A percentile compares a stretch with the other conserved stretches of the same genome.
These are phyloP conservation scores for Trichonephila inaurata DNA, from an alignment of 1,140 invertebrate species.

Conservation along the genomic window DNA sequence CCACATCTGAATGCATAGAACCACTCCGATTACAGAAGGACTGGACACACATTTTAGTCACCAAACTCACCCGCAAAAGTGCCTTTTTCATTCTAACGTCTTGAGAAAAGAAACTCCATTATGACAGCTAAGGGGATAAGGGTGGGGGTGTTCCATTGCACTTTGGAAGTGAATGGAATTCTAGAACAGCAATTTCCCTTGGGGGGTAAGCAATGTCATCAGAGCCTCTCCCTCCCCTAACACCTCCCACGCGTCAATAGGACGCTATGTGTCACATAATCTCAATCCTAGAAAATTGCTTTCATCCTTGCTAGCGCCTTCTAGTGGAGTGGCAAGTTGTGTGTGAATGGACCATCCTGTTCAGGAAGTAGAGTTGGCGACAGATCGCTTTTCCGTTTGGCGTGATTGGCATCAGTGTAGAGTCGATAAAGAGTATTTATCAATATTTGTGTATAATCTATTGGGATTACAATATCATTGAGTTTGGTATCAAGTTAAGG, in stretches of 20 bases:
- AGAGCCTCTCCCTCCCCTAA: slow-evolving; percentile 31
- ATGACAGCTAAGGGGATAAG: not conserved
- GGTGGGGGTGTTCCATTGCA: slow-evolving; percentile 64
- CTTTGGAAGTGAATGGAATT: slow-evolving; percentile 74
- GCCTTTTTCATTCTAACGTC: not conserved
- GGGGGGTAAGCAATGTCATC: slow-evolving; percentile 71
- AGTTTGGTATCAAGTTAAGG: too few relatives aligned
- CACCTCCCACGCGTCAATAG: slow-evolving; percentile 63
- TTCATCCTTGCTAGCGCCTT: slow-evolving; percentile 32
- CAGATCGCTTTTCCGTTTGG: not conserved
- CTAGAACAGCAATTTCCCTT: slow-evolving; percentile 73
- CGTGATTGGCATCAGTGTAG: not conserved
- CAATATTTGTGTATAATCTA: too few relatives aligned
- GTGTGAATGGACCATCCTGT: slow-evolving; percentile 32
- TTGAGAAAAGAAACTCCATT: slow-evolving; percentile 64
- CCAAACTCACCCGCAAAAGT: slow-evolving; percentile 10
- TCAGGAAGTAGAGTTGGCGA: slow-evolving; percentile 13
- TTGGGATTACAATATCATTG: too few relatives aligned
- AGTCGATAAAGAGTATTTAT: not conserved
- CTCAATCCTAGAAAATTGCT: slow-evolving; percentile 75
- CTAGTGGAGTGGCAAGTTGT: not conserved
- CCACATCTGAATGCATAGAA: slow-evolving; percentile 23
- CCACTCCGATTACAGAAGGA: not conserved
- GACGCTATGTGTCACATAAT: slow-evolving; percentile 74
- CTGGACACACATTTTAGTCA: slow-evolving; percentile 20